These are phyloP conservation scores for Graptemys geographica DNA, from an alignment of 2,797 vertebrate species.

Conservation along the genomic window DNA sequence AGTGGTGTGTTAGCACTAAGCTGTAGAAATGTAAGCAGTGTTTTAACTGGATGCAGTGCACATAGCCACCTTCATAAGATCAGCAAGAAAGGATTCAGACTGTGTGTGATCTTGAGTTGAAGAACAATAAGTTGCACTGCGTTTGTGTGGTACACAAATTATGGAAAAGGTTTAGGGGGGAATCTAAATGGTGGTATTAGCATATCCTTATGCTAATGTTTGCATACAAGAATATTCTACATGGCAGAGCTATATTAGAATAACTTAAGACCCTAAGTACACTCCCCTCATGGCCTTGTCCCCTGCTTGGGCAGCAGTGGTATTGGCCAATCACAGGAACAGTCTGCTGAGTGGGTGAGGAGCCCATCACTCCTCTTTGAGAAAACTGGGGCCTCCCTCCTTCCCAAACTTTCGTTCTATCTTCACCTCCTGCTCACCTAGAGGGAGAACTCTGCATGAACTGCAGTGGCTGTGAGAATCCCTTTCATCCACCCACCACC, in stretches of 20 bases:
- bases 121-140: neutral
- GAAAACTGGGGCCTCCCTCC: neutral
- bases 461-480: neutral
- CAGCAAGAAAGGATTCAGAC: neutral
- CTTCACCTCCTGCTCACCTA: neutral
- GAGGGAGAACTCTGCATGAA: neutral
- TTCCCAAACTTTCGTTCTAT: neutral
- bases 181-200: neutral
- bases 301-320: neutral
- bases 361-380: neutral
- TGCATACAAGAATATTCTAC: neutral
- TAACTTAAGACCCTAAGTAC: neutral
- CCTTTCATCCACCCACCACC: neutral
- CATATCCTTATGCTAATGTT: neutral
- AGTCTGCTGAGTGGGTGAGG: neutral
- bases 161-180: neutral
- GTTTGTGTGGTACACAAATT: neutral
- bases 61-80: neutral
- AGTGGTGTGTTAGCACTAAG: neutral
- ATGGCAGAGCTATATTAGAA: neutral
- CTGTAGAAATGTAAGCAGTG: neutral
- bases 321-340: neutral
- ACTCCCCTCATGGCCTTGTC: neutral
- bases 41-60: neutral
- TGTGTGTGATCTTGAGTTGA: neutral